phyloP scores from a whole-genome alignment of 2,113 vertebrate species.

The Naja naja region DNA sequence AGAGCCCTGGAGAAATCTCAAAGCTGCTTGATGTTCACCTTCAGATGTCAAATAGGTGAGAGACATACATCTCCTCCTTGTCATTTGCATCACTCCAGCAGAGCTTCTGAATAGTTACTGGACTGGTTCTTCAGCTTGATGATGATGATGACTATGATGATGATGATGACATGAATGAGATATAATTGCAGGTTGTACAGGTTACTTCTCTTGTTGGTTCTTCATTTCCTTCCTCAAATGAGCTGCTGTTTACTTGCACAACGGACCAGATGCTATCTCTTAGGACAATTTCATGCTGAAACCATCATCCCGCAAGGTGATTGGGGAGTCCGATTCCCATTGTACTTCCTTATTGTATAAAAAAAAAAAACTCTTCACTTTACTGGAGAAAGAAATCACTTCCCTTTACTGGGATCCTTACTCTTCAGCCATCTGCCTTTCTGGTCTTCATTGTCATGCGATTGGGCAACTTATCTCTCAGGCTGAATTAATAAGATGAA shows the following conservation, averaged over 20 bases:
- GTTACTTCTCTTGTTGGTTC: not conserved
- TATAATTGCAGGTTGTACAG: not conserved
- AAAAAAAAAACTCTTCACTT: not conserved
- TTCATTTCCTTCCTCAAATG: not conserved
- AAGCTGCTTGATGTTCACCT: not conserved
- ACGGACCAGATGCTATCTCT: not conserved
- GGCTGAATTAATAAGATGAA: slow-evolving; percentile 46
- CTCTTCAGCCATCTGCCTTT: not conserved
- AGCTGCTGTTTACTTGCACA: not conserved
- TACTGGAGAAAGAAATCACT: not conserved
- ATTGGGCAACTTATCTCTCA: slow-evolving; percentile 14
- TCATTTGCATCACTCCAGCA: not conserved
- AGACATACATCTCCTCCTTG: not conserved
- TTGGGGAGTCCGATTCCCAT: not conserved
- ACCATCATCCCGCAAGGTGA: not conserved
- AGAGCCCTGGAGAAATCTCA: not conserved
- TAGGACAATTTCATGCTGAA: not conserved
- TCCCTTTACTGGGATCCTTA: not conserved
- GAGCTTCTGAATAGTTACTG: not conserved
- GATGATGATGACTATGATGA: not conserved
- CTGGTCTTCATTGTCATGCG: slow-evolving; percentile 1
- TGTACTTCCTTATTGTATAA: not conserved
- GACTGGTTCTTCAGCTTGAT: not conserved
- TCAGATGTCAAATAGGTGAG: not conserved
- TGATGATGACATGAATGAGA: not conserved